These are phyloP conservation scores for Capromys pilorides DNA, from an alignment of 2,797 vertebrate genomes.

Conservation along the genomic window DNA sequence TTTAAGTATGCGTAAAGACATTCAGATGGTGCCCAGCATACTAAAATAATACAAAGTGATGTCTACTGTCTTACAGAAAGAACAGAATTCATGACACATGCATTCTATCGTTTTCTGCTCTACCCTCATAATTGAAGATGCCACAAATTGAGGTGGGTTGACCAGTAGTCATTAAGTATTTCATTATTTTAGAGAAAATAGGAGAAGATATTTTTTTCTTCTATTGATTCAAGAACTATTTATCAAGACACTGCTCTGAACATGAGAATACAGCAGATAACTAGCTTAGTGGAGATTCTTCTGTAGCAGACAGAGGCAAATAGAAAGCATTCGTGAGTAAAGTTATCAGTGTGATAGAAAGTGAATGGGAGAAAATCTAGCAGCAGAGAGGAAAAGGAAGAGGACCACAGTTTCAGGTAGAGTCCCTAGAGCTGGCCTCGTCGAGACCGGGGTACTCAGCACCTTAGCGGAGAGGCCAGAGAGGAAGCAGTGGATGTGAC, in stretches of 20 bases:
- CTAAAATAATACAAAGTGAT: not conserved
- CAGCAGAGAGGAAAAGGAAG: not conserved
- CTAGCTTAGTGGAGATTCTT: not conserved
- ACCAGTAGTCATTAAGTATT: not conserved
- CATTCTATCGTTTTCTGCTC: not conserved
- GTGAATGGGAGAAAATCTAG: not conserved
- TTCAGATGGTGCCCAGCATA: not conserved
- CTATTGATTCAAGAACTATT: constrained; percentile 33
- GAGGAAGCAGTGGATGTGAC: not conserved
- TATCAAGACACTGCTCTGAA: not conserved
- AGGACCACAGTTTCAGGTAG: not conserved
- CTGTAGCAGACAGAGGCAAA: not conserved
- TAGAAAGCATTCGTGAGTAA: not conserved
- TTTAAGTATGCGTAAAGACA: not conserved
- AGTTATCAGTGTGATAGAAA: not conserved
- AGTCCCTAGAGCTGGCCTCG: not conserved
- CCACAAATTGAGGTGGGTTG: not conserved
- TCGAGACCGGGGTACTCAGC: not conserved
- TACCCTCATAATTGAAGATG: not conserved
- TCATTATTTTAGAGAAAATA: not conserved
- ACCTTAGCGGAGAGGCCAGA: not conserved
- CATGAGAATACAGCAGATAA: not conserved
- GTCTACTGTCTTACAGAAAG: constrained; percentile 42
- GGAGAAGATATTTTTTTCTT: not conserved
- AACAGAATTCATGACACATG: not conserved